Percentiles rank a stretch among this genome's conserved stretches.
phyloP scores from a whole-genome alignment of 2,797 vertebrate genomes.

The Otolemur crassicaudatus region DNA sequence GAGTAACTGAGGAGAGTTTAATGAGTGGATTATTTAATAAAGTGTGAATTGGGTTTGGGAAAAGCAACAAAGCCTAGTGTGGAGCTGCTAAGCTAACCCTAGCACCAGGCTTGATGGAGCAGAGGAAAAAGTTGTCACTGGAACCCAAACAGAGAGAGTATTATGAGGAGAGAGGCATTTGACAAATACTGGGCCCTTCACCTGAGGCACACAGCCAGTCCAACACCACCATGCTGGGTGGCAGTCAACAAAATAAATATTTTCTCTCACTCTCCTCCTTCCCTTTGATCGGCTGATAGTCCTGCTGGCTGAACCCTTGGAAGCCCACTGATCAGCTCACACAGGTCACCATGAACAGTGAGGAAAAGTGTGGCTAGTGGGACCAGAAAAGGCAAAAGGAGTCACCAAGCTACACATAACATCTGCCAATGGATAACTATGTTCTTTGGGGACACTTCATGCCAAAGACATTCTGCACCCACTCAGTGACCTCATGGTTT shows the following conservation, averaged over 20 bases:
- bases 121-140: background rate
- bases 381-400: background rate
- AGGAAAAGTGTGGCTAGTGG: background rate
- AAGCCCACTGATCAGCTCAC: background rate
- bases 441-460: background rate
- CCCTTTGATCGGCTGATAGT: background rate
- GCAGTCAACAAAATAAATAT: background rate
- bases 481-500: slow-evolving; percentile 11
- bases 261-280: background rate
- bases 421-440: background rate
- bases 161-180: background rate
- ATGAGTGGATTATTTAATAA: background rate
- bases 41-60: background rate
- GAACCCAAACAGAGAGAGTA: background rate
- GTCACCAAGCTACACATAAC: background rate
- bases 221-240: background rate
- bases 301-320: background rate
- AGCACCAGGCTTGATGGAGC: background rate
- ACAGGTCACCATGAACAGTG: background rate
- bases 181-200: background rate
- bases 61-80: background rate
- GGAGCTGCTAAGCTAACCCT: background rate
- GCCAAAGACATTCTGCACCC: background rate
- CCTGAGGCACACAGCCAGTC: background rate
- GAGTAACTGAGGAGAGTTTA: background rate